Evolutionary conservation across 2,113 vertebrate species (phyloP).

Genomic region (Psittacula cyanocephala): DNA sequence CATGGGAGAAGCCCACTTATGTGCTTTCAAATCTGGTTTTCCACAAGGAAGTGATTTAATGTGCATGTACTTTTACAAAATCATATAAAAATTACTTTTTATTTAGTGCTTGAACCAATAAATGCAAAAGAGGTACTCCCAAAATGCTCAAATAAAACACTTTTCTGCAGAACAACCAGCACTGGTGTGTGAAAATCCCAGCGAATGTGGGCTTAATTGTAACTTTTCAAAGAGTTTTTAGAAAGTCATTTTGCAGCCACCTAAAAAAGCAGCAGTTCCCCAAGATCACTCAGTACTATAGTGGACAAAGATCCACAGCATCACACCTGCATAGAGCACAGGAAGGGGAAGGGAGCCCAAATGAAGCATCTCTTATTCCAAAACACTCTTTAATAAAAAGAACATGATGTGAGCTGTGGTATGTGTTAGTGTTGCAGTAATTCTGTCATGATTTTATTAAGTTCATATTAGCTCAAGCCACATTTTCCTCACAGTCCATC

Average conservation of each 20-base stretch:
- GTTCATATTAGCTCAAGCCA: not conserved
- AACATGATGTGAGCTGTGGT: not conserved
- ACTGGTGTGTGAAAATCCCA: not conserved
- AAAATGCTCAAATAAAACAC: not conserved
- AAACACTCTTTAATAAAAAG: not conserved
- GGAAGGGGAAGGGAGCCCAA: not conserved
- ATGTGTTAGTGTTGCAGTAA: not conserved
- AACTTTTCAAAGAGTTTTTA: not conserved
- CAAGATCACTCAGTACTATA: not conserved
- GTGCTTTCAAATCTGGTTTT: not conserved
- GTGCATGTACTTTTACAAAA: not conserved
- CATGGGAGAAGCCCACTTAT: not conserved
- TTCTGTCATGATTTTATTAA: not conserved
- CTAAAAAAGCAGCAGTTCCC: not conserved
- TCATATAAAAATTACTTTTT: not conserved
- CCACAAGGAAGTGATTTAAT: not conserved
- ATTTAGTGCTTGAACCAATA: not conserved
- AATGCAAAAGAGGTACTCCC: not conserved
- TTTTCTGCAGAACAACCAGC: not conserved
- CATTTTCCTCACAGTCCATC: not conserved
- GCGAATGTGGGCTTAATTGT: not conserved
- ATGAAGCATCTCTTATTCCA: not conserved
- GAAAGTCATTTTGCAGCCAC: not conserved
- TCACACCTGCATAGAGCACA: not conserved
- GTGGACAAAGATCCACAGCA: not conserved